Evolutionary conservation across 92 coral and sea anemone species (phyloP), one percentile per base, ranked within the genome.

Genomic region (Virgularia gustaviana): DNA sequence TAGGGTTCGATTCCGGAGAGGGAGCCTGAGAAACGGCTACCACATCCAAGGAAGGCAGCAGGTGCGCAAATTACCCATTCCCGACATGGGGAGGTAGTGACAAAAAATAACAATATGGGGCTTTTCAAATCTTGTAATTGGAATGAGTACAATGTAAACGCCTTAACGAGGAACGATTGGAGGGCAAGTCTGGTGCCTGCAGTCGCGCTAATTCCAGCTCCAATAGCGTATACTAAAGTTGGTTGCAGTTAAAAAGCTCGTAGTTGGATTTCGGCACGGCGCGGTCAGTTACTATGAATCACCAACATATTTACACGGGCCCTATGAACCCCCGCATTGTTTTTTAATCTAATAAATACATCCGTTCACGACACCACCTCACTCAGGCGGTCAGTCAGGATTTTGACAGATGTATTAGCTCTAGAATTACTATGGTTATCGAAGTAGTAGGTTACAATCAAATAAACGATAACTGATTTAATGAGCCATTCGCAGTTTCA

Each of bases 201-300:
- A n/a, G n/a, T n/a, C n/a, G n/a, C n/a, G n/a, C n/a, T n/a, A n/a
- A n/a, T n/a, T n/a, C n/a, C n/a, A n/a, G n/a, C n/a, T 78, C 76
- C 76, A 76, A 49, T 45, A 76, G 81, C 81, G 81, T 76, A 49
- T 76, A 58, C 25, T 76, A 78, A 78, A 78, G 82, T 78, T 78
- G 82, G n/a, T 45, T 77, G 80, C 88, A 78, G 87, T 83, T 78
- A 83, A 83, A n/a, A 83, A 84, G 84, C 88, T 79, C 87, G 83
- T 83, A 83, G 87, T 83, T 78, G 83, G 77, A 78, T 68, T 54
- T 34, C 28, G 67, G 52, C 6, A 1, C 59, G 20, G 72, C 55
- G n/a, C n/a, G n/a, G n/a, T n/a, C n/a, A n/a, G n/a, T n/a, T n/a
- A n/a, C n/a, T n/a, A n/a, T n/a, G n/a, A n/a, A n/a, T n/a, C n/a